Base-by-base conservation (phyloP, 2,113 vertebrate species). In the Myodes glareolus region DNA sequence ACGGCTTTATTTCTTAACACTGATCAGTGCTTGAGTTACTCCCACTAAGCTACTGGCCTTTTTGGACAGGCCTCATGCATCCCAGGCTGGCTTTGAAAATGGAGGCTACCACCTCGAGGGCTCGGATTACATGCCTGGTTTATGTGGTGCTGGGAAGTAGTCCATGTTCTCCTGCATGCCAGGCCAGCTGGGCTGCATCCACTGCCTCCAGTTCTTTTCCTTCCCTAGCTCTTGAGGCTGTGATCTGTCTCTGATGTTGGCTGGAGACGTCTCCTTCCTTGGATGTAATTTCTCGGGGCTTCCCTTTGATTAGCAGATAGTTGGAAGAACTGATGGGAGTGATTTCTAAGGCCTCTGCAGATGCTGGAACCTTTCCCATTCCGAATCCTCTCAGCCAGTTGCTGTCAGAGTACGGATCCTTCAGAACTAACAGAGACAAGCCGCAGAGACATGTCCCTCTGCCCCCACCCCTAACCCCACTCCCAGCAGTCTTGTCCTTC, bases 231-330 rank as follows among this genome's bases (percentile, higher is more conserved):
- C 94, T 70, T 29, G 67, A 47, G 21, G n/a, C 36, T 27, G 2
- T 36, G 76, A 91, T 82, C 23, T 10, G 11, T 50, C 47, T 13
- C 4, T 90, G 70, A 73, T 73, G n/a, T 73, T 88, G 82, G 70
- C 36, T 88, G 87, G 88, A 90, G 88, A 45, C 12, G 2, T 91
- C 70, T 73, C 76, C 45, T 88, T 55, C 36, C 47, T 88, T 5
- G 33, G 63, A 88, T 85, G 91, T 80, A 52, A 47, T 85, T 94
- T 91, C 55, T 85, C n/a, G 39, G 29, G 70, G 61, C 27, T 94
- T 82, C 3, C 23, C 52, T 81, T 90, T 70, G 45, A 84, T 88
- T 78, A 73, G 10, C 72, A 70, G 33, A 47, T 75, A 45, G 42
- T 86, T 13, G 21, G 29, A 39, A 39, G 90, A 85, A 82, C 90